Evolutionary conservation across 2,888 invertebrate genomes (phyloP).

Genomic region (Habrosyne pyritoides): DNA sequence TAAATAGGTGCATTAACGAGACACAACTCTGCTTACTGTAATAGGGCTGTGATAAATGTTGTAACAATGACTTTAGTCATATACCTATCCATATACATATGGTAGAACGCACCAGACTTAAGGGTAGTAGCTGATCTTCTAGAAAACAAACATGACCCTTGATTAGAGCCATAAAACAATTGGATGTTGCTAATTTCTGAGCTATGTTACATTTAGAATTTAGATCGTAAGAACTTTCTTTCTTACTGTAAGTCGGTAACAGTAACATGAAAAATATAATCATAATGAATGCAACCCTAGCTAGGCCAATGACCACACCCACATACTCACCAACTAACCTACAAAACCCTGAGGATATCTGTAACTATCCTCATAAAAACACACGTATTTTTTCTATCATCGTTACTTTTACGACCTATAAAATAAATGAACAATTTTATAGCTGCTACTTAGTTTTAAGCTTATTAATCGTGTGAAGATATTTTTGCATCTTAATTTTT

Average conservation of each 20-base stretch:
- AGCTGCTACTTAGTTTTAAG: conserved; percentile 30
- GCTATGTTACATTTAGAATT: too few species aligned
- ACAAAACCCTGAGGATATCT: conserved; percentile 56
- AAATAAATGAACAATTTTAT: conserved; percentile 36
- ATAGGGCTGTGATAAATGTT: neutral
- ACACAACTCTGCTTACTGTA: conserved; percentile 17
- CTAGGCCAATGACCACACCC: conserved; percentile 24
- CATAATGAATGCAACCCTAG: neutral
- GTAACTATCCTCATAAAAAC: conserved; percentile 45
- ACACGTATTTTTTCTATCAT: conserved; percentile 35
- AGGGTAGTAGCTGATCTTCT: neutral
- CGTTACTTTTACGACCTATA: conserved; percentile 32
- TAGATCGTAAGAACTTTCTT: too few species aligned
- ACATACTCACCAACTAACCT: conserved; percentile 61
- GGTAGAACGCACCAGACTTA: neutral
- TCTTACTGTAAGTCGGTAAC: too few species aligned
- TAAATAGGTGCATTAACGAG: conserved; percentile 59
- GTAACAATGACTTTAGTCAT: neutral
- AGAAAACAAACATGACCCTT: neutral
- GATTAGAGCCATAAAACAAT: too few species aligned
- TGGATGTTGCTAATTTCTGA: too few species aligned
- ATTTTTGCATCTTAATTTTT: conserved; percentile 27
- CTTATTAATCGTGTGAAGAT: conserved; percentile 37
- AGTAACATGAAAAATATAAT: neutral
- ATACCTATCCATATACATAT: neutral